phyloP scores from a whole-genome alignment of 2,797 vertebrate genomes.

The Nasua narica region DNA sequence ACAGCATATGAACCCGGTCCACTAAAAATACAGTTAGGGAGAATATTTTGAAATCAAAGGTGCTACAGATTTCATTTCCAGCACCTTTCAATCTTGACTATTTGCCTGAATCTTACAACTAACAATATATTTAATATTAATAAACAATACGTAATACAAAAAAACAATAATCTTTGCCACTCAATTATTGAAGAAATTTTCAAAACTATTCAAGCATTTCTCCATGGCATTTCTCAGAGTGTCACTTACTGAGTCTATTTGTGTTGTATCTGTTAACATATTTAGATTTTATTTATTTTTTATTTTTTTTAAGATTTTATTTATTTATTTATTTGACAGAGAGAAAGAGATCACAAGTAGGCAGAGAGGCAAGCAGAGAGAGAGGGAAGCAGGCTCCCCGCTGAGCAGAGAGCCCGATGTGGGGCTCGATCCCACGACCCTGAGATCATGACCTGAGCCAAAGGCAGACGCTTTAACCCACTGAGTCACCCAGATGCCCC shows the following conservation, averaged over 20 bases:
- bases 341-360: too few species aligned
- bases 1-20: background rate
- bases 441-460: too few species aligned
- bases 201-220: background rate
- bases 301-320: too few species aligned
- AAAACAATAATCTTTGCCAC: background rate
- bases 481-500: too few species aligned
- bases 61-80: background rate
- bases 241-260: background rate
- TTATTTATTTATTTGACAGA: too few species aligned
- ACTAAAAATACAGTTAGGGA: background rate
- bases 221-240: background rate
- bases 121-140: background rate
- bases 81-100: background rate
- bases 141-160: background rate
- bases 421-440: too few species aligned
- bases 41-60: background rate
- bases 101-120: background rate
- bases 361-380: too few species aligned
- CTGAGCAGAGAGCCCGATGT: too few species aligned
- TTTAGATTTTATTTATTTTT: background rate
- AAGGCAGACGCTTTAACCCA: too few species aligned
- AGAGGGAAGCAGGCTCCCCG: too few species aligned
- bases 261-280: background rate
- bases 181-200: background rate